Percentiles rank a stretch among this genome's conserved stretches.
These are phyloP conservation scores for Ceuthmochares aereus DNA, from an alignment of 2,113 vertebrate species.

Conservation along the genomic window DNA sequence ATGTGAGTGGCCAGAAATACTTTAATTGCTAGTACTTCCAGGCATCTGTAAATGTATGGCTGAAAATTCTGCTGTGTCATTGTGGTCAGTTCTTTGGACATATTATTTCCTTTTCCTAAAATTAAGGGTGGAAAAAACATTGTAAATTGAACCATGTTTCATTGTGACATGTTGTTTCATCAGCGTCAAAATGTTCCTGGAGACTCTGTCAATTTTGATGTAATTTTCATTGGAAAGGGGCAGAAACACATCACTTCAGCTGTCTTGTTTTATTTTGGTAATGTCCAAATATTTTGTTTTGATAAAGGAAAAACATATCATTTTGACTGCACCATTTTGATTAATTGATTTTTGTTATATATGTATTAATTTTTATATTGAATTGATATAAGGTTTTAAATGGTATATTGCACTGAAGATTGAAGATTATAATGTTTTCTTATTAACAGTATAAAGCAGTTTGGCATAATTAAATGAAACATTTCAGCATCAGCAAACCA, in stretches of 20 bases:
- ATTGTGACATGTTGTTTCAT: slow-evolving; percentile 30
- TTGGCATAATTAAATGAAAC: neutral
- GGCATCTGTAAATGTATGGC: neutral
- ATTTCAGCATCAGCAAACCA: neutral
- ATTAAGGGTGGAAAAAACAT: neutral
- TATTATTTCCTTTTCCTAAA: neutral
- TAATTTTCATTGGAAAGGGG: slow-evolving; percentile 20
- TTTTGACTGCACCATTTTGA: neutral
- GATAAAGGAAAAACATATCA: neutral
- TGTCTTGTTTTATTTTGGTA: slow-evolving; percentile 32
- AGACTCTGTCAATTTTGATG: slow-evolving; percentile 35
- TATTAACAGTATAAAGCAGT: neutral
- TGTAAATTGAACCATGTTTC: neutral
- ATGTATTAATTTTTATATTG: neutral
- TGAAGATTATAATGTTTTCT: neutral
- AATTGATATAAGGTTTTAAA: slow-evolving; percentile 4
- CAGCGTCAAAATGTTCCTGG: neutral
- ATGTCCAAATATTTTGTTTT: slow-evolving; percentile 48
- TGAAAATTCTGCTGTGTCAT: slow-evolving; percentile 23
- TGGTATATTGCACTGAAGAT: neutral
- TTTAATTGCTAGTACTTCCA: neutral
- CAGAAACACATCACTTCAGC: slow-evolving; percentile 27
- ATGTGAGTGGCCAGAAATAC: neutral
- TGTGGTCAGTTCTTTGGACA: neutral
- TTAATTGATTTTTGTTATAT: neutral